Percentiles rank a stretch among this genome's conserved stretches.
phyloP scores from a whole-genome alignment of 1,140 invertebrate genomes.

The Scaptomyza montana region DNA sequence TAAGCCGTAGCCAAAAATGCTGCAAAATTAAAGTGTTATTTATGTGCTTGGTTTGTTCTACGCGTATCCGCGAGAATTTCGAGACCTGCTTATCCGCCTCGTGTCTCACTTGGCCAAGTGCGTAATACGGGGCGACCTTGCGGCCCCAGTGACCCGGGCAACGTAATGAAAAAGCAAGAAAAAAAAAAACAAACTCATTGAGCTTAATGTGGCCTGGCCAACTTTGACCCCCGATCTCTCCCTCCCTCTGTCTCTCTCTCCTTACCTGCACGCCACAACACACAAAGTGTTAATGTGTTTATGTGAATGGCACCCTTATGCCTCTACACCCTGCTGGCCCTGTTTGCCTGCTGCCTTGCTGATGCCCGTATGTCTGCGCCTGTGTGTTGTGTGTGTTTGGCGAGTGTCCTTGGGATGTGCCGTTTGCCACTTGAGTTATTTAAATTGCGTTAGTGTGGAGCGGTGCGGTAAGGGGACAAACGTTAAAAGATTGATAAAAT shows the following conservation, averaged over 20 bases:
- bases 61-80: conserved; percentile 39
- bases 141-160: conserved; percentile 33
- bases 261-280: conserved; percentile 59
- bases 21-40: conserved; percentile 82
- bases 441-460: conserved; percentile 74
- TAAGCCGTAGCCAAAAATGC: conserved; percentile 80
- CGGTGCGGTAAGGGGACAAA: conserved; percentile 22
- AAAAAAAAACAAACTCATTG: conserved; percentile 44
- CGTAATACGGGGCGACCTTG: conserved; percentile 51
- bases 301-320: conserved; percentile 48
- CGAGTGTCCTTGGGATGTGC: conserved; percentile 71
- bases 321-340: neutral
- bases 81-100: conserved; percentile 68
- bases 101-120: conserved; percentile 50
- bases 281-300: conserved; percentile 80
- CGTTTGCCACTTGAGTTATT: conserved; percentile 80
- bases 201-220: conserved; percentile 72
- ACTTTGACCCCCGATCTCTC: conserved; percentile 57
- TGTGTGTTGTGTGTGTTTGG: conserved; percentile 13
- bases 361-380: conserved; percentile 46
- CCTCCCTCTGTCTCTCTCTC: conserved; percentile 28
- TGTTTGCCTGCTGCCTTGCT: conserved; percentile 6
- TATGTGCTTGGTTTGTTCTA: conserved; percentile 58
- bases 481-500: conserved; percentile 78
- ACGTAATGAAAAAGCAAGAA: conserved; percentile 18